These are phyloP conservation scores for Melieria crassipennis DNA, from an alignment of 2,888 invertebrate species.

Conservation along the genomic window DNA sequence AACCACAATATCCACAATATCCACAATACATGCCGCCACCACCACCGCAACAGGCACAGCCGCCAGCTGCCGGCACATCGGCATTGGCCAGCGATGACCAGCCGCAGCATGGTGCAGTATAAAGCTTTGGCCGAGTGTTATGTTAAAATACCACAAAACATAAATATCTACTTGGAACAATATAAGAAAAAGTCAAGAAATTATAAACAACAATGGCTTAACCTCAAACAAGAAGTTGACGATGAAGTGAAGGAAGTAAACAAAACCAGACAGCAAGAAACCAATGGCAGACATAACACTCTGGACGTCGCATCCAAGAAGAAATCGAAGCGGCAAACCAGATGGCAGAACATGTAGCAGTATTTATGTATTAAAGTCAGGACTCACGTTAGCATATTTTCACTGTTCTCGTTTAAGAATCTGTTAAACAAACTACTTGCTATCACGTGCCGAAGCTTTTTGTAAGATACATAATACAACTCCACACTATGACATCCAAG, in stretches of 20 bases:
- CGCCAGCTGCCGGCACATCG: conserved; percentile 68
- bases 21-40: conserved; percentile 66
- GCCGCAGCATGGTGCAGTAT: conserved; percentile 44
- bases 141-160: conserved; percentile 39
- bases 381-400: too few species aligned
- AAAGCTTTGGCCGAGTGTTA: conserved; percentile 44
- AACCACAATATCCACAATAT: conserved; percentile 64
- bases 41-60: conserved; percentile 68
- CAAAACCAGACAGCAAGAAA: not conserved
- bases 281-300: not conserved
- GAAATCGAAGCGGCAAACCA: not conserved
- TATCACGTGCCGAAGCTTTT: too few species aligned
- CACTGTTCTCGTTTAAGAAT: too few species aligned
- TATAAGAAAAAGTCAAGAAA: conserved; percentile 15
- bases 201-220: conserved; percentile 23
- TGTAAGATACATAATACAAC: too few species aligned
- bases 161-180: conserved; percentile 6
- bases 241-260: not conserved
- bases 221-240: conserved; percentile 2
- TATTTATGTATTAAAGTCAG: too few species aligned
- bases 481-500: too few species aligned
- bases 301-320: not conserved
- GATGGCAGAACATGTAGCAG: too few species aligned
- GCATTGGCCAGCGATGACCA: conserved; percentile 55
- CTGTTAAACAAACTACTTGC: too few species aligned